Evolutionary conservation across 2,888 invertebrate genomes (phyloP).

Genomic region (Aphrophora alni): DNA sequence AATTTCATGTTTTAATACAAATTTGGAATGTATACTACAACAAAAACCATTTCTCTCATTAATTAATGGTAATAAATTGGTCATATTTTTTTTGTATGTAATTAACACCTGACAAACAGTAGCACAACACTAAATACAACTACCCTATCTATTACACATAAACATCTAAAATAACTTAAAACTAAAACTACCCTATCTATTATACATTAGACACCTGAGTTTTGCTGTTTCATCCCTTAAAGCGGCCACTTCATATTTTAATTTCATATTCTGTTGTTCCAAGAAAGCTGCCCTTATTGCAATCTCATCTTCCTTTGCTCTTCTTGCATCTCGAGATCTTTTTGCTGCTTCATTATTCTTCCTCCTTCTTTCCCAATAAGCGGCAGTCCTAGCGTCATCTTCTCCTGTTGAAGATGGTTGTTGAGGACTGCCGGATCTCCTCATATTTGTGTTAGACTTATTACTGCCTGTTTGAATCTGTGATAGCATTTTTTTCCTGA

Average conservation of each 20-base stretch:
- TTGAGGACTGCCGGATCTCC: slow-evolving; percentile 59
- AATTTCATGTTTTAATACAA: too few species aligned
- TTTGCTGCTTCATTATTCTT: slow-evolving; percentile 97
- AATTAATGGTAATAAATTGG: too few species aligned
- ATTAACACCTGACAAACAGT: too few species aligned
- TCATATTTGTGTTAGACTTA: slow-evolving; percentile 72
- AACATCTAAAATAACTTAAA: too few species aligned
- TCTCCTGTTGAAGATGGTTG: slow-evolving; percentile 42
- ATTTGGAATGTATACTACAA: too few species aligned
- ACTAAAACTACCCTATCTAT: slow-evolving; percentile 30
- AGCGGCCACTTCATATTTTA: slow-evolving; percentile 72
- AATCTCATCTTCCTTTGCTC: slow-evolving; percentile 90
- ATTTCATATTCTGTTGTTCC: slow-evolving; percentile 84
- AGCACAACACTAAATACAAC: too few species aligned
- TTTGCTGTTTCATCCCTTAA: slow-evolving; percentile 69
- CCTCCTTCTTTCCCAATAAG: slow-evolving; percentile 85
- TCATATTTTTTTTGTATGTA: too few species aligned
- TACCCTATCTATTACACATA: too few species aligned
- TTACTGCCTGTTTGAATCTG: slow-evolving; percentile 63
- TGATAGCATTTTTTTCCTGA: slow-evolving; percentile 70
- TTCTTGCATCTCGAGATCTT: slow-evolving; percentile 82
- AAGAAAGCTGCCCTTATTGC: slow-evolving; percentile 87
- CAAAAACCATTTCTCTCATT: too few species aligned
- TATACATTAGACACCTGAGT: slow-evolving; percentile 61
- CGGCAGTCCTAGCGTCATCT: slow-evolving; percentile 68